Conservation (phyloP, 2,888 invertebrate genomes). For the Automeris io region DNA sequence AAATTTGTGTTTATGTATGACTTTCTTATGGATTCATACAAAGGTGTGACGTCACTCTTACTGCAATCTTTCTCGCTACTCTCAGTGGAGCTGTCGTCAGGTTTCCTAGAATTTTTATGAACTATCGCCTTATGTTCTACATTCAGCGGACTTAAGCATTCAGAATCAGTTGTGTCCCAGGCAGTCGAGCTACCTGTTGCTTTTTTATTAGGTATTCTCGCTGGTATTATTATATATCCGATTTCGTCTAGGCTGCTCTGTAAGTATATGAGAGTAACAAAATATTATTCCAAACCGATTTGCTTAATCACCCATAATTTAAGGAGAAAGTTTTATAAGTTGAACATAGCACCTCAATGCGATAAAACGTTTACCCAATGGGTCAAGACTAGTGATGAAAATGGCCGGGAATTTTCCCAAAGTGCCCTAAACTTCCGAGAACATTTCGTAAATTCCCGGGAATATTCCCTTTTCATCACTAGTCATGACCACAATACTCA, state of each 20-base stretch:
- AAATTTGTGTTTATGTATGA: conserved; percentile 24
- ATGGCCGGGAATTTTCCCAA: too few relatives aligned
- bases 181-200: conserved; percentile 43
- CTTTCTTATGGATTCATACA: conserved; percentile 50
- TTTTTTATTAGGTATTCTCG: conserved; percentile 40
- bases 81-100: conserved; percentile 38
- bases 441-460: too few relatives aligned
- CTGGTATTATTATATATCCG: conserved; percentile 60
- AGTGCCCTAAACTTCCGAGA: too few relatives aligned
- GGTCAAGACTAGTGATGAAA: too few relatives aligned
- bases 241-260: conserved; percentile 42
- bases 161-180: conserved; percentile 60
- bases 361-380: too few relatives aligned
- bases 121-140: conserved; percentile 44
- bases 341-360: too few relatives aligned
- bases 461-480: too few relatives aligned
- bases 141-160: conserved; percentile 43
- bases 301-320: too few relatives aligned
- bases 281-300: too few relatives aligned
- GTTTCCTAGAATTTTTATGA: conserved; percentile 24
- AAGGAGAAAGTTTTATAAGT: too few relatives aligned
- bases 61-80: conserved; percentile 46
- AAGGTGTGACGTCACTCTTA: conserved; percentile 39
- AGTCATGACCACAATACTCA: too few relatives aligned
- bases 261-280: too few relatives aligned